Base-by-base conservation (phyloP, 2,113 vertebrate genomes). In the Notothenia coriiceps region DNA sequence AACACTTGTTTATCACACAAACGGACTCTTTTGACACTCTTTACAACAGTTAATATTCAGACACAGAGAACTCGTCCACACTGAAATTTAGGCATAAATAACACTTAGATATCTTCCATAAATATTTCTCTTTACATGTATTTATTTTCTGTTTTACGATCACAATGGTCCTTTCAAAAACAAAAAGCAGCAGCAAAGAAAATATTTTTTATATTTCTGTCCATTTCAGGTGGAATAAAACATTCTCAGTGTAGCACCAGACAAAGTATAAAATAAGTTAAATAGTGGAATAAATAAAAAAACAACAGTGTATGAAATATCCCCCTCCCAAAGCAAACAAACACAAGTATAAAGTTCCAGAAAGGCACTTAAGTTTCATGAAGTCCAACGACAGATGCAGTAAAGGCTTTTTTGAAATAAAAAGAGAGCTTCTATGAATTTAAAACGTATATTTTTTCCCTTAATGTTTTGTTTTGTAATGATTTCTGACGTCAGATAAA, bases 331-430 rank as follows among this genome's bases (percentile, higher is more conserved):
- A 25, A 73, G 17, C 68, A 65, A 84, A 65, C 12, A n/a, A 83
- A 87, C 84, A 72, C 52, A 79, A 79, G 79, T 81, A 86, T 81
- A 91, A 89, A 87, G 50, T 84, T 90, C 82, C 80, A 51, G 76
- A 90, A 93, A 94, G 94, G 94, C 94, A 94, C 94, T 94, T 94
- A 63, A 83, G 89, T 88, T 83, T 87, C 81, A 86, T 20, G 52
- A 82, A 55, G 47, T 74, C 64, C 70, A 49, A 70, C 66, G 3
- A 79, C 69, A 85, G 74, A 80, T 72, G 79, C 73, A 69, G 79
- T 55, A 54, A 83, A 91, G 77, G 83, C 71, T 90, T 77, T 70
- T 40, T 64, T 22, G 47, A 90, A 74, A 79, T 59, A 14, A 80
- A 74, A 64, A 22, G 35, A 71, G 65, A 71, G 2, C 35, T 46